A percentile compares a stretch with the other conserved stretches of the same genome.
These are phyloP conservation scores for Allophyes oxyacanthae DNA, from an alignment of 2,888 invertebrate genomes.

Conservation along the genomic window DNA sequence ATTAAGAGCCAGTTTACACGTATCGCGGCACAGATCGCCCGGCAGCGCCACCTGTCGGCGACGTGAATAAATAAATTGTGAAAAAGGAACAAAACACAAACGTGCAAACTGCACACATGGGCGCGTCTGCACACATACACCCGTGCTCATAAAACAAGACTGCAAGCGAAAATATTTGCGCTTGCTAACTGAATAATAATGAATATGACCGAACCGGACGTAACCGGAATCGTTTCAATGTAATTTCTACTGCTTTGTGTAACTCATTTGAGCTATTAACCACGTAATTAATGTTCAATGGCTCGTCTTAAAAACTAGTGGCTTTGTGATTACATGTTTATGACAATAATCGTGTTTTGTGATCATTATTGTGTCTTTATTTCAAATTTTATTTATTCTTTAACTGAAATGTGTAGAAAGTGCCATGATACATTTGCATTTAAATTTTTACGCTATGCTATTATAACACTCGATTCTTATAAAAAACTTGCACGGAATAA, in stretches of 20 bases:
- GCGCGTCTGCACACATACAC: conserved; percentile 44
- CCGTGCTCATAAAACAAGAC: conserved; percentile 58
- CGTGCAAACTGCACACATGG: conserved; percentile 59
- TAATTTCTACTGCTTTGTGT: conserved; percentile 56
- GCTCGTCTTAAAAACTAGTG: conserved; percentile 37
- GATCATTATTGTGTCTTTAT: conserved; percentile 14
- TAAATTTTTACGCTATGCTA: conserved; percentile 23
- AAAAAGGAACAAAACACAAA: conserved; percentile 59
- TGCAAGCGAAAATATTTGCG: conserved; percentile 72
- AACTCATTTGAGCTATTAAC: conserved; percentile 46
- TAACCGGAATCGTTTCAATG: conserved; percentile 60
- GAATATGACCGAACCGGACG: conserved; percentile 65
- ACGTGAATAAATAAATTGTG: conserved; percentile 76
- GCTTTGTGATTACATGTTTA: conserved; percentile 25
- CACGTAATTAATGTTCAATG: conserved; percentile 45
- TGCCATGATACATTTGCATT: conserved; percentile 20
- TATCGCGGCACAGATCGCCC: conserved; percentile 74
- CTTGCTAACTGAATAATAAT: conserved; percentile 78
- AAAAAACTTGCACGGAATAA: conserved; percentile 22
- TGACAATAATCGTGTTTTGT: conserved; percentile 18
- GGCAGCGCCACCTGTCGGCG: conserved; percentile 82
- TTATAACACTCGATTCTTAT: conserved; percentile 19
- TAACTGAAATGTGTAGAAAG: conserved; percentile 34
- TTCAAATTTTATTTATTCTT: conserved; percentile 9
- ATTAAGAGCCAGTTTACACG: conserved; percentile 79